A percentile compares a stretch with the other conserved stretches of the same genome.
Evolutionary conservation across 2,888 invertebrate species (phyloP).

Genomic region (Andrena trimmerana): DNA sequence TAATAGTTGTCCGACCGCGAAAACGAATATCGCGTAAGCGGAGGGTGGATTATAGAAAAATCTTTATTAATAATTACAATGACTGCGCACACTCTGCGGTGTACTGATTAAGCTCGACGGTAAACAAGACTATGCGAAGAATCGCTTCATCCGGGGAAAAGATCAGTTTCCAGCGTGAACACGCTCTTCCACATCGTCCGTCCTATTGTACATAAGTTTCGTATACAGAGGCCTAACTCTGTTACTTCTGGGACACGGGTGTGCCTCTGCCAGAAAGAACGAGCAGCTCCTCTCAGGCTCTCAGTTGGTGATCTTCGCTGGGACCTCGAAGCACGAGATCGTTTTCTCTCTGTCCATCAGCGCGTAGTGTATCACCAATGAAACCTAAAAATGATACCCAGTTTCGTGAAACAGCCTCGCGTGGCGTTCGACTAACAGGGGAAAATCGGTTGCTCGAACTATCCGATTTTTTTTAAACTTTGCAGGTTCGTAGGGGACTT

Average conservation of each 20-base stretch:
- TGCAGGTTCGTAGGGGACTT: too few relatives aligned
- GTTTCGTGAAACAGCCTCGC: not conserved
- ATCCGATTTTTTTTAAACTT: too few relatives aligned
- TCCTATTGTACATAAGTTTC: slow-evolving; percentile 8
- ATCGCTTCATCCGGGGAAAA: not conserved
- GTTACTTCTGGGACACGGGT: not conserved
- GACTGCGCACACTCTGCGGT: not conserved
- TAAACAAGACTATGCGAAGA: not conserved
- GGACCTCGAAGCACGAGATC: slow-evolving; percentile 89
- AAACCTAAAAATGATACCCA: slow-evolving; percentile 85
- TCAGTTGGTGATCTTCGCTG: slow-evolving; percentile 86
- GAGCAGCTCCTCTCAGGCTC: not conserved
- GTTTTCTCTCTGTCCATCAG: slow-evolving; percentile 85
- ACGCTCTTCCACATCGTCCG: not conserved
- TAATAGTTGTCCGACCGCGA: not conserved
- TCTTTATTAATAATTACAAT: slow-evolving; percentile 45
- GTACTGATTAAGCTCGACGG: slow-evolving; percentile 42
- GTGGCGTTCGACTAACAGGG: not conserved
- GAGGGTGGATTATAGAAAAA: slow-evolving; percentile 19
- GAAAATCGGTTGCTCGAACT: not conserved
- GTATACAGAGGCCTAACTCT: not conserved
- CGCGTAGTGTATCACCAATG: slow-evolving; percentile 89
- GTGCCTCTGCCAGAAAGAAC: not conserved
- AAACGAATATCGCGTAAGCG: too few relatives aligned
- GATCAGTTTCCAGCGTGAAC: not conserved